Evolutionary conservation across 2,888 invertebrate genomes (phyloP).

Genomic region (Gymnoscelis rufifasciata): DNA sequence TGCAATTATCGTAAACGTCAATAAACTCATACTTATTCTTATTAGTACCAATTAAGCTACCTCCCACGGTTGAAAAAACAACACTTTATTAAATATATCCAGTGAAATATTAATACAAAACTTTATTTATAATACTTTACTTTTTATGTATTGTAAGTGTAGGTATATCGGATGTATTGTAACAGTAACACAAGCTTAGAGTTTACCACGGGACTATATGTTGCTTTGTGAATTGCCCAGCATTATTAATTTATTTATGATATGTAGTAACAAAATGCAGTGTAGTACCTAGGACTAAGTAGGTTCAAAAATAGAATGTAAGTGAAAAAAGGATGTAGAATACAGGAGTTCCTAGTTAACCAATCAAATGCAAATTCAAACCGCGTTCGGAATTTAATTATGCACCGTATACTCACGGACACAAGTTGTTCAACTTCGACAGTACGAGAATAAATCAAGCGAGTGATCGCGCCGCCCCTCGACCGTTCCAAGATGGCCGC

Average conservation of each 20-base stretch:
- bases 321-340: too few relatives aligned
- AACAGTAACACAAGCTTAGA: too few relatives aligned
- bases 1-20: conserved; percentile 38
- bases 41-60: conserved; percentile 32
- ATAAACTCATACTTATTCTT: conserved; percentile 33
- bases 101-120: background rate
- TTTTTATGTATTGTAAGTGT: too few relatives aligned
- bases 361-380: conserved; percentile 20
- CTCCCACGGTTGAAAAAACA: conserved; percentile 44
- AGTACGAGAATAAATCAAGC: conserved; percentile 56
- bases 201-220: too few relatives aligned
- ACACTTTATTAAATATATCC: background rate
- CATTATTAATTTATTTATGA: too few relatives aligned
- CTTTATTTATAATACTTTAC: too few relatives aligned
- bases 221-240: too few relatives aligned
- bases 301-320: too few relatives aligned
- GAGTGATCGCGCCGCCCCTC: conserved; percentile 50
- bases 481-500: conserved; percentile 68
- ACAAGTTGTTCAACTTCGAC: conserved; percentile 45
- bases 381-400: conserved; percentile 21
- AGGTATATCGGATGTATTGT: too few relatives aligned
- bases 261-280: too few relatives aligned
- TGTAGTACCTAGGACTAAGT: too few relatives aligned
- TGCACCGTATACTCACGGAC: conserved; percentile 43
- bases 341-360: too few relatives aligned